Conservation (phyloP, 2,113 vertebrate species). For the Rhinoderma darwinii region DNA sequence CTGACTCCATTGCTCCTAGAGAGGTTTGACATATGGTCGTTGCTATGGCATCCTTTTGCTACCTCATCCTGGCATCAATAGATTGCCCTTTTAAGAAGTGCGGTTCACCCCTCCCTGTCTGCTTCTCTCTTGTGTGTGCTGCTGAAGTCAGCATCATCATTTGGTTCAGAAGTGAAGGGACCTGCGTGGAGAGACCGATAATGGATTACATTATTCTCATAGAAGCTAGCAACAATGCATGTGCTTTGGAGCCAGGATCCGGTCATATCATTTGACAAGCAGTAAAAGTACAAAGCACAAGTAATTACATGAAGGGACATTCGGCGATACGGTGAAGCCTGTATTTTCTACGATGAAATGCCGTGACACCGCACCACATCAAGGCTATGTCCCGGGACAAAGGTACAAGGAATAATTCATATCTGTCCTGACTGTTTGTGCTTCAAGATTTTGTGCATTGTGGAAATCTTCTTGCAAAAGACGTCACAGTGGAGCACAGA, state of each 20-base stretch:
- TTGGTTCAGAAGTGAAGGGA: constrained; percentile 30
- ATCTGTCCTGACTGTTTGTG: background rate
- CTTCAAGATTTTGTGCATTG: background rate
- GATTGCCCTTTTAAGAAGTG: constrained; percentile 55
- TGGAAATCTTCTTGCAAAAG: constrained; percentile 71
- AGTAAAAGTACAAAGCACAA: background rate
- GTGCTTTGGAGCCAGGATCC: background rate
- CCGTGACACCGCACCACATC: background rate
- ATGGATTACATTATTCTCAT: constrained; percentile 37
- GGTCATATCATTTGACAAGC: constrained; percentile 4
- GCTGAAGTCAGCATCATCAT: constrained; percentile 51
- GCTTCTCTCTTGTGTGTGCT: constrained; percentile 44
- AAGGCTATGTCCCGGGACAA: constrained; percentile 24
- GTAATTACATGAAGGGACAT: background rate
- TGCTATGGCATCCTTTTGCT: constrained; percentile 49
- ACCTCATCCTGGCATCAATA: constrained; percentile 44
- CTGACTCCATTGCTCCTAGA: constrained; percentile 8
- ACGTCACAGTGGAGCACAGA: constrained; percentile 91
- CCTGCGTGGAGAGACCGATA: background rate
- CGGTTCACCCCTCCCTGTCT: constrained; percentile 32
- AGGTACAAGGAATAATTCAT: constrained; percentile 1
- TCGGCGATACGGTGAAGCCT: background rate
- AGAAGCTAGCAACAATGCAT: background rate
- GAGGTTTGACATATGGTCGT: constrained; percentile 25
- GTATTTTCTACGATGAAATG: background rate